phyloP scores from a whole-genome alignment of 1,140 invertebrate genomes.

The Megalopta genalis region DNA sequence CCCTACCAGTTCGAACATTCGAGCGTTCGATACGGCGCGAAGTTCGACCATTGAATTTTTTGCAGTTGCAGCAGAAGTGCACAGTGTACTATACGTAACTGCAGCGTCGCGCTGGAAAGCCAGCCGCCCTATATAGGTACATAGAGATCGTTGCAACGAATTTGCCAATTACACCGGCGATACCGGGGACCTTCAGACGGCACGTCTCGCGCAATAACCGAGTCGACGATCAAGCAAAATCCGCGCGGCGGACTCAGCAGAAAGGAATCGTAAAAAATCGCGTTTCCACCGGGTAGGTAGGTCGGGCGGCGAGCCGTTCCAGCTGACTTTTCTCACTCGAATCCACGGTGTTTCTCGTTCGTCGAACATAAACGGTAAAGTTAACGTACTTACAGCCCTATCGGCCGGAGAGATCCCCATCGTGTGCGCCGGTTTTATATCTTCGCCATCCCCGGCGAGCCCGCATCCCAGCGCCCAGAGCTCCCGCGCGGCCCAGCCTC shows the following conservation, averaged over 20 bases:
- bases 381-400: conserved; percentile 51
- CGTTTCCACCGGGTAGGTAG: background rate
- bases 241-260: background rate
- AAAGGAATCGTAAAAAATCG: conserved; percentile 19
- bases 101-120: too few species aligned
- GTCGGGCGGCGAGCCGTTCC: conserved; percentile 6
- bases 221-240: conserved; percentile 6
- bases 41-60: too few species aligned
- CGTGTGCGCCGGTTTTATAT: conserved; percentile 37
- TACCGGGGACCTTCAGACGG: background rate
- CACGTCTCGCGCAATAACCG: background rate
- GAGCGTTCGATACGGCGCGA: too few species aligned
- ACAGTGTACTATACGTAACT: too few species aligned
- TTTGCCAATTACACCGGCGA: background rate
- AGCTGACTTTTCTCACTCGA: conserved; percentile 38
- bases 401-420: conserved; percentile 43
- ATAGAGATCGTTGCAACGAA: background rate
- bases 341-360: conserved; percentile 38
- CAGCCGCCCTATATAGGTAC: too few species aligned
- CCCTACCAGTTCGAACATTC: too few species aligned
- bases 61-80: too few species aligned
- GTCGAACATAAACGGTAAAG: conserved; percentile 45
- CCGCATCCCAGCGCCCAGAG: background rate
- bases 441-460: background rate
- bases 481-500: background rate